Evolutionary conservation across 2,113 vertebrate genomes (phyloP).

Genomic region (Eptesicus fuscus): DNA sequence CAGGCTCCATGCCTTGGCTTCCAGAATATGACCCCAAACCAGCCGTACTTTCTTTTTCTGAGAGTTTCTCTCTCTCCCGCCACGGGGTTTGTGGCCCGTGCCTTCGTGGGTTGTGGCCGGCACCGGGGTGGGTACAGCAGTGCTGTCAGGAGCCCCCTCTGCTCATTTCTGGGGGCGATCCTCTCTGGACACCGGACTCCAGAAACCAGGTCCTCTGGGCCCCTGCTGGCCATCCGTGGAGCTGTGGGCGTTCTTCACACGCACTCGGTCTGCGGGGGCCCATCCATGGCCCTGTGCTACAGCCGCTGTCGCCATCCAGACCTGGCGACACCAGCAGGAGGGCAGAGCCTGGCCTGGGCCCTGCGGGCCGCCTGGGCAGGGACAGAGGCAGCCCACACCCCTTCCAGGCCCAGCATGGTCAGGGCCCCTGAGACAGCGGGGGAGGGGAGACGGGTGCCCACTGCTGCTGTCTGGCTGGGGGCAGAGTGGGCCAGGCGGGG

Average conservation of each 20-base stretch:
- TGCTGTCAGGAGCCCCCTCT: too few relatives aligned
- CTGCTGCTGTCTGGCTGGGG: background rate
- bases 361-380: background rate
- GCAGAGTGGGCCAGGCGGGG: background rate
- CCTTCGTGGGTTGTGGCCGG: background rate
- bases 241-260: background rate
- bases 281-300: background rate
- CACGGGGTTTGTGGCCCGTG: background rate
- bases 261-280: accelerated
- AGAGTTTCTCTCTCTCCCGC: accelerated
- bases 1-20: background rate
- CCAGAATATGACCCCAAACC: accelerated
- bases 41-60: background rate
- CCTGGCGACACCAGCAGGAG: background rate
- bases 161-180: background rate
- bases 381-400: conserved; percentile 1
- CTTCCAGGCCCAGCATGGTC: background rate
- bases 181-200: background rate
- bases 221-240: background rate
- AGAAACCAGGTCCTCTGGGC: background rate
- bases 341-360: background rate
- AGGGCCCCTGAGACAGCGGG: background rate
- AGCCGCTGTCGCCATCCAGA: background rate
- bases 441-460: background rate
- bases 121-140: accelerated